phyloP scores from a whole-genome alignment of 2,797 vertebrate genomes.

The Halcyon leucocephala region DNA sequence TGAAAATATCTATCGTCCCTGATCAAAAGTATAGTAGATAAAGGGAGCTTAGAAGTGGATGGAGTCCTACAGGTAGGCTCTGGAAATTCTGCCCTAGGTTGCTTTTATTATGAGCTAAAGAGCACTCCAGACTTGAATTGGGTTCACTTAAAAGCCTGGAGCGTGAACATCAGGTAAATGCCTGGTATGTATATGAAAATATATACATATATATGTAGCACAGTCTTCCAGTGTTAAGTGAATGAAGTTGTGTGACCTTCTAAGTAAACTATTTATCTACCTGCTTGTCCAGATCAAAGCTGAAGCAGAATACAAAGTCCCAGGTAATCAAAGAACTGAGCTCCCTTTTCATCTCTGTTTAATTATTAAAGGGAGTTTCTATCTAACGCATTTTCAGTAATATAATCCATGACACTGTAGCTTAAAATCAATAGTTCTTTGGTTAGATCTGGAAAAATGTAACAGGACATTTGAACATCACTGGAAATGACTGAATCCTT shows the following conservation, averaged over 20 bases:
- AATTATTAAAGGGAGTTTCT: constrained; percentile 37
- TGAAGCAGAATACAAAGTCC: constrained; percentile 5
- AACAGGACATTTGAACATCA: not conserved
- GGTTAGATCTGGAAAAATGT: not conserved
- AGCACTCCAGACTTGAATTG: not conserved
- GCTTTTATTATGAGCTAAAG: not conserved
- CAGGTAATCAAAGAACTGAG: constrained; percentile 1
- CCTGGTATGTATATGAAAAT: not conserved
- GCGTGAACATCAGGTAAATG: not conserved
- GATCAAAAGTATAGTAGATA: not conserved
- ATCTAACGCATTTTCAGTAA: not conserved
- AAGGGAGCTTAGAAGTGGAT: not conserved
- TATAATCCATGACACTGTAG: not conserved
- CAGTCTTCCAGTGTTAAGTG: not conserved
- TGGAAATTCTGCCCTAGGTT: not conserved
- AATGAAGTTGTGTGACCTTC: not conserved
- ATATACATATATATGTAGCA: not conserved
- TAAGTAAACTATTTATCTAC: not conserved
- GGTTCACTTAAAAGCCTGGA: not conserved
- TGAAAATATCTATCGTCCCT: not conserved
- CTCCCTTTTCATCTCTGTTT: not conserved
- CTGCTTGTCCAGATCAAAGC: not conserved
- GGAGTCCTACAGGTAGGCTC: not conserved
- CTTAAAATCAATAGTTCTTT: constrained; percentile 30
- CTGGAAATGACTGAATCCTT: not conserved